Conservation (phyloP, 2,113 vertebrate genomes). For the Pholis gunnellus region DNA sequence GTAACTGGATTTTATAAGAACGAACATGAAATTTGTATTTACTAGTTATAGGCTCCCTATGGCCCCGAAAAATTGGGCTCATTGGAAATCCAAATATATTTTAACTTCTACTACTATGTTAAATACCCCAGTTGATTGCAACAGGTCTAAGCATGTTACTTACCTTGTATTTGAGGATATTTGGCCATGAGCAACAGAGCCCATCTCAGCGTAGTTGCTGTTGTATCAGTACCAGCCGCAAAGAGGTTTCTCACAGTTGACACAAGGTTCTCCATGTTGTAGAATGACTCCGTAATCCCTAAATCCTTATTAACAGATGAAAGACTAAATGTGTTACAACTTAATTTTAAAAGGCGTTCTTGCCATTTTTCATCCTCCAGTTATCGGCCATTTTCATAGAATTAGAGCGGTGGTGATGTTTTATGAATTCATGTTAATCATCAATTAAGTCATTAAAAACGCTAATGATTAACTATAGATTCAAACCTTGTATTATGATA, state of each 20-base stretch:
- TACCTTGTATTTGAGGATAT: conserved; percentile 5
- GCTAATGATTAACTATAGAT: background rate
- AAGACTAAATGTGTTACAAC: background rate
- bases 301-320: background rate
- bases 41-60: too few species aligned
- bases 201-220: conserved; percentile 1
- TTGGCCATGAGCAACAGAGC: background rate
- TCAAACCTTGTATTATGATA: background rate
- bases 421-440: background rate
- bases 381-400: too few species aligned
- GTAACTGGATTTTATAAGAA: too few species aligned
- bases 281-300: background rate
- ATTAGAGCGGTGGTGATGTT: too few species aligned
- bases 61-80: too few species aligned
- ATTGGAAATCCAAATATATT: background rate
- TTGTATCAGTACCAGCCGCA: background rate
- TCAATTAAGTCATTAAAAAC: background rate
- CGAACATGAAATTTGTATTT: too few species aligned
- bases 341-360: background rate
- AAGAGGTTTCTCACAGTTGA: background rate
- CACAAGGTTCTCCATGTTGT: background rate
- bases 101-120: background rate
- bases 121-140: background rate
- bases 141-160: background rate
- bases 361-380: too few species aligned